Evolutionary conservation across 2,113 vertebrate species (phyloP).

Genomic region (Xiphophorus maculatus): DNA sequence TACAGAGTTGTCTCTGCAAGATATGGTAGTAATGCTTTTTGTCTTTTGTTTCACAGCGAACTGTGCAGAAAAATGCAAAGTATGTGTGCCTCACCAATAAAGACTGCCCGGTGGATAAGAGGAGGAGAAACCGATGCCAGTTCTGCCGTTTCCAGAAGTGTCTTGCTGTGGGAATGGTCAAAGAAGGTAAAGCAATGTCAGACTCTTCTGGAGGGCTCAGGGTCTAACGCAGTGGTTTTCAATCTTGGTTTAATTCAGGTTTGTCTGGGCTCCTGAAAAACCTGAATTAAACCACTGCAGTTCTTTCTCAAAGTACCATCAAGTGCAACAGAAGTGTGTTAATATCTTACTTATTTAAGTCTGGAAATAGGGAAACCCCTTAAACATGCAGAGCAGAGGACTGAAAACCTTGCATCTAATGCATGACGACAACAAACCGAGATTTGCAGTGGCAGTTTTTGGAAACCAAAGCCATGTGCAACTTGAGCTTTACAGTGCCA

Average conservation of each 20-base stretch:
- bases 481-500: conserved; percentile 47
- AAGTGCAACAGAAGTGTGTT: too few relatives aligned
- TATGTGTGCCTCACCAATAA: conserved; percentile 96
- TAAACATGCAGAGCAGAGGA: too few relatives aligned
- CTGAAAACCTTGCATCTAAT: too few relatives aligned
- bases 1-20: neutral
- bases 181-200: conserved; percentile 86
- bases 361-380: too few relatives aligned
- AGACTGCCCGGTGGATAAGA: conserved; percentile 96
- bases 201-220: conserved; percentile 21
- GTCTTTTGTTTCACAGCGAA: conserved; percentile 81
- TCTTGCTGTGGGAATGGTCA: conserved; percentile 95
- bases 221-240: neutral
- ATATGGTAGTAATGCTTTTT: conserved; percentile 6
- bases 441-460: conserved; percentile 47
- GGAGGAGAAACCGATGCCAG: conserved; percentile 94
- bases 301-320: too few relatives aligned
- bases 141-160: conserved; percentile 98
- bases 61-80: conserved; percentile 97
- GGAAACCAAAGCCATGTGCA: conserved; percentile 54
- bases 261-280: too few relatives aligned
- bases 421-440: neutral
- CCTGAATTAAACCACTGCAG: too few relatives aligned
- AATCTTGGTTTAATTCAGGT: too few relatives aligned
- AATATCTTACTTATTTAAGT: too few relatives aligned